Percentiles rank a stretch among this genome's conserved stretches.
Evolutionary conservation across 2,113 vertebrate genomes (phyloP).

Genomic region (Notarius lentiginosus): DNA sequence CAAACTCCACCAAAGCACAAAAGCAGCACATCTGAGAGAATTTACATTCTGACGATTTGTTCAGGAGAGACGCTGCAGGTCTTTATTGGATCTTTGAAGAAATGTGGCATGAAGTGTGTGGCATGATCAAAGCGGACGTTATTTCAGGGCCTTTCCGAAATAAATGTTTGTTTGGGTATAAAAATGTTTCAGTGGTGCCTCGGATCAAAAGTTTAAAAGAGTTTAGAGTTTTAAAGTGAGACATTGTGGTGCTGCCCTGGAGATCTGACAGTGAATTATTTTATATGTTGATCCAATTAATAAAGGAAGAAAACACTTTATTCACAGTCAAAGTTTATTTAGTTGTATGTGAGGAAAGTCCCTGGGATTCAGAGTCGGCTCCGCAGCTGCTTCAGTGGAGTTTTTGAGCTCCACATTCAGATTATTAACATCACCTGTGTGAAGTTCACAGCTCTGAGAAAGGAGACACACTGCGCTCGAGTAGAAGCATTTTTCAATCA

Average conservation of each 20-base stretch:
- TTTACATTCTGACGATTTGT: neutral
- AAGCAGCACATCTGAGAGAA: neutral
- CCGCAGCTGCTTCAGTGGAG: too few relatives aligned
- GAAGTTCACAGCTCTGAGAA: neutral
- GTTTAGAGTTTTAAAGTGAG: neutral
- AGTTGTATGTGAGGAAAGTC: neutral
- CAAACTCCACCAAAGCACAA: neutral
- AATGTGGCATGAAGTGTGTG: neutral
- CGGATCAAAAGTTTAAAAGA: neutral
- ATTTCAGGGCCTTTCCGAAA: conserved; percentile 12
- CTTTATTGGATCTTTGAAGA: conserved; percentile 5
- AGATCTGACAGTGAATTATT: neutral
- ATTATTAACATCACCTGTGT: neutral
- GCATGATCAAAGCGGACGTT: neutral
- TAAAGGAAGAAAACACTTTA: neutral
- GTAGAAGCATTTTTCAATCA: neutral
- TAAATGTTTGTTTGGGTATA: conserved; percentile 16
- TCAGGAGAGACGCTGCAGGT: neutral
- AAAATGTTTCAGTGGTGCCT: neutral
- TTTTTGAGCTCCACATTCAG: too few relatives aligned
- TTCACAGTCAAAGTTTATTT: neutral
- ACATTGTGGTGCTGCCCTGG: neutral
- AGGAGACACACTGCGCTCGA: neutral
- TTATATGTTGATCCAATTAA: neutral
- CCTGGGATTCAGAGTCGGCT: neutral